Base-by-base conservation (phyloP, 2,888 invertebrate genomes). In the Cryptosula pallasiana region DNA sequence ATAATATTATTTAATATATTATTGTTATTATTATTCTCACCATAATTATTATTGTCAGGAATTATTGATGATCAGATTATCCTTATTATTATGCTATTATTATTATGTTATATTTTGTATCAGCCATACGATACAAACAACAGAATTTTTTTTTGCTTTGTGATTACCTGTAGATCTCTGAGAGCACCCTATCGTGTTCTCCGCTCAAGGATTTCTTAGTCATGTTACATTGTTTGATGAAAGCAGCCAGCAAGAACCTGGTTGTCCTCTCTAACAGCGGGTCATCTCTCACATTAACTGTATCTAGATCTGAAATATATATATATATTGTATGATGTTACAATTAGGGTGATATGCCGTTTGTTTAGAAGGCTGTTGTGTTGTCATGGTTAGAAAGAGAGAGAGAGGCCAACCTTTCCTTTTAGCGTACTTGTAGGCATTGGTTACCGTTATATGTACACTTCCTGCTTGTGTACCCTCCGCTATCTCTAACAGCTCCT, bases 201-300 rank as follows among this genome's bases (percentile, higher is more conserved):
- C 63, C 63, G 5, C 29, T 5, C 20, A 63, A 32, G 5, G 13
- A 5, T 32, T 25, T 20, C n/a, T 32, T 16, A 3, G 3, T 5
- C 63, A 63, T 34, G n/a, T 63, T 63, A 5, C 29, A 3, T 16
- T 88, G 88, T 77, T 88, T 88, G 27, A 89, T 78, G 2, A 88
- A 79, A 1, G 87, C 86, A 32, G 87, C 85, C 55, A 89, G 78
- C 73, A 87, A 84, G 75, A 87, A 86, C 70, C 87, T 80, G 0
- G 87, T 85, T 3, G 87, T 84, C 1, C 82, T 80, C 73, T 88
- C 87, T 36, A 88, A 78, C 36, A 87, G 78, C 0, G 79, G 78
- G 72, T 86, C 85, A 72, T 83, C 84, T 54, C 81, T 81, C 5
- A 86, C 79, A 73, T 87, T 87, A 77, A 86, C 85, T 1, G 87